Percentiles rank a stretch among this genome's conserved stretches.
These are phyloP conservation scores for Myoxocephalus aenaeus DNA, from an alignment of 2,797 vertebrate genomes.

Conservation along the genomic window DNA sequence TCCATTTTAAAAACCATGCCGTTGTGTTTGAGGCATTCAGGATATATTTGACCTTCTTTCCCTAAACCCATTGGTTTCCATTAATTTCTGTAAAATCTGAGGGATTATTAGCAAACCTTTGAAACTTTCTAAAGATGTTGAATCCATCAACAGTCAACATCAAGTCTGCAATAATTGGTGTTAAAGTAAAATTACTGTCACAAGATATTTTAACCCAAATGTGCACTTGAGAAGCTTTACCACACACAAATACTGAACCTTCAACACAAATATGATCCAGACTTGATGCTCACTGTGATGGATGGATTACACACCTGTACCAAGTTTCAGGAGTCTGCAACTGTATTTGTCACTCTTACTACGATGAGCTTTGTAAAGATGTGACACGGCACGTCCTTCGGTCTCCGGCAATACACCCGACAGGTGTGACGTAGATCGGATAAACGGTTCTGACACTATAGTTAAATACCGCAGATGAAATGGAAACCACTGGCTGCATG, in stretches of 20 bases:
- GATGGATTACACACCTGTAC: not conserved
- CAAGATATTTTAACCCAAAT: not conserved
- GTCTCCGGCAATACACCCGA: too few species aligned
- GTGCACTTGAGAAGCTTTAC: not conserved
- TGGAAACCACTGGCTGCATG: not conserved
- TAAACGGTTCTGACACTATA: not conserved
- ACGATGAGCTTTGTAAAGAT: too few species aligned
- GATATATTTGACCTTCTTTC: not conserved
- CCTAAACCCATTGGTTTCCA: not conserved
- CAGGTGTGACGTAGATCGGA: too few species aligned
- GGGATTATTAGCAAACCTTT: not conserved
- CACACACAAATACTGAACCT: not conserved
- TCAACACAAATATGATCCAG: not conserved
- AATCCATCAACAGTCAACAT: not conserved
- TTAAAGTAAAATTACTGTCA: not conserved
- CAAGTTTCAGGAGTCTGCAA: not conserved
- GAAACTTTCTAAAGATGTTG: not conserved
- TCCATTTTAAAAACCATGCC: not conserved
- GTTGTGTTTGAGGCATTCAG: not conserved
- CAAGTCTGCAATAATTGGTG: not conserved
- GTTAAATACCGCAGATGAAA: not conserved
- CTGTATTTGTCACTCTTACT: not conserved
- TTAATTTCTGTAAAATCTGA: not conserved
- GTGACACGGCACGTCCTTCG: too few species aligned
- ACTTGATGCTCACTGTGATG: not conserved